Base-by-base conservation (phyloP, 2,888 invertebrate genomes). In the Torymus auratus region DNA sequence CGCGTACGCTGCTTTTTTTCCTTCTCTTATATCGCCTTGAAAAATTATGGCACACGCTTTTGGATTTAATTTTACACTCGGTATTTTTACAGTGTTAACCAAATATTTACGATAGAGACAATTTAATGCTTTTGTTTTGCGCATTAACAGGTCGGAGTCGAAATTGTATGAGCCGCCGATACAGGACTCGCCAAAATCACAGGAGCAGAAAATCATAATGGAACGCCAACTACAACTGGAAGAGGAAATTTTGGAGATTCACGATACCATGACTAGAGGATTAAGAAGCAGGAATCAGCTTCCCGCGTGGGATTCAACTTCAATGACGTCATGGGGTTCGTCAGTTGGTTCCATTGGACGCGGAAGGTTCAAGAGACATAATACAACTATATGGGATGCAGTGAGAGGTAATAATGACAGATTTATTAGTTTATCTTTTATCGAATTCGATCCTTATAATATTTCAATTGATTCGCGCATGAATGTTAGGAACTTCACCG, bases 191-290 rank as follows among this genome's bases (percentile, higher is more conserved):
- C 85, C 86, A 1, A 84, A 78, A 14, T 61, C 82, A n/a, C 80
- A 84, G 20, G 85, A 87, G 58, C 84, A 84, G 15, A 76, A 83
- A 28, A 86, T 89, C 73, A 84, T 89, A 71, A 83, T 85, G 71
- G 88, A 89, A 80, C 87, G 86, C 77, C 87, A 87, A 80, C 84
- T 80, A 72, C 87, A 87, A 72, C 83, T 88, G 81, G 87, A 84
- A 28, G 85, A 84, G 7, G 88, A 89, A 80, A 87, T 89, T 83
- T 84, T 84, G 41, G 87, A 86, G 71, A 88, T 89, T 78, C 88
- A 88, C 67, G 89, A 89, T 78, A 89, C 87, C 1, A 78, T 89
- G 75, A 86, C 86, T 17, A 84, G 88, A 14, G 88, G 88, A 14
- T 81, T 87, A 55, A 82, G 88, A 64, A 84, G 85, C 60, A 86